Base-by-base conservation (phyloP, 2,113 vertebrate genomes). In the Phoenicopterus ruber region DNA sequence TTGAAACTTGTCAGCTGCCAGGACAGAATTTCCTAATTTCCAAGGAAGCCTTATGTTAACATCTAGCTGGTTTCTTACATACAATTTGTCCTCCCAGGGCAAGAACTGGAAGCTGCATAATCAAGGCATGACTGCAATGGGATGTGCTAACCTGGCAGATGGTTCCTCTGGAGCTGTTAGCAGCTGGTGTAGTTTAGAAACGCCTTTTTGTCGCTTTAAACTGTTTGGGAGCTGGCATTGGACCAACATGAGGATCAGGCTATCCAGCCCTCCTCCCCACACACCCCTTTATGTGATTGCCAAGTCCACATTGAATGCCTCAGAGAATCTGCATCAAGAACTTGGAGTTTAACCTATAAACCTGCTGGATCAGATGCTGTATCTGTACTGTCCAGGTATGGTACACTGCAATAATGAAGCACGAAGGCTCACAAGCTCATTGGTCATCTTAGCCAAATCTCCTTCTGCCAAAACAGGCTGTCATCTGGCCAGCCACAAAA, bases 171-270 rank as follows among this genome's bases (percentile, higher is more conserved):
- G 52, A 86, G 28, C 50, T 86, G 24, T 70, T 80, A 54, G 55
- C 78, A 94, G 77, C 72, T 89, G 57, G 21, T 69, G 17, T 46
- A n/a, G 44, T 89, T 94, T 86, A 94, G 55, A 92, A 96, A 71
- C 72, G 36, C 40, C 40, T 84, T 83, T 87, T 79, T 13, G 31
- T 52, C 0, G 1, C 57, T 88, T 76, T 34, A 86, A 92, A 85
- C 46, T 22, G 9, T 86, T 76, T 90, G 65, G 40, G 17, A 93
- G 32, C 29, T 90, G 72, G 50, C 67, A 49, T 8, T 86, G 40
- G 32, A 65, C 47, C 17, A 88, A 46, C 7, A 28, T 3, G 24
- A 86, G 24, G 47, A 92, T 52, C 13, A 88, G 73, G 17, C 21
- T 89, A 49, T 52, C 87, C 70, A 58, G 24, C 25, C 36, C 9